Percentiles rank a stretch among this genome's conserved stretches.
These are phyloP conservation scores for Propithecus coquereli DNA, from an alignment of 2,113 vertebrate species.

Conservation along the genomic window DNA sequence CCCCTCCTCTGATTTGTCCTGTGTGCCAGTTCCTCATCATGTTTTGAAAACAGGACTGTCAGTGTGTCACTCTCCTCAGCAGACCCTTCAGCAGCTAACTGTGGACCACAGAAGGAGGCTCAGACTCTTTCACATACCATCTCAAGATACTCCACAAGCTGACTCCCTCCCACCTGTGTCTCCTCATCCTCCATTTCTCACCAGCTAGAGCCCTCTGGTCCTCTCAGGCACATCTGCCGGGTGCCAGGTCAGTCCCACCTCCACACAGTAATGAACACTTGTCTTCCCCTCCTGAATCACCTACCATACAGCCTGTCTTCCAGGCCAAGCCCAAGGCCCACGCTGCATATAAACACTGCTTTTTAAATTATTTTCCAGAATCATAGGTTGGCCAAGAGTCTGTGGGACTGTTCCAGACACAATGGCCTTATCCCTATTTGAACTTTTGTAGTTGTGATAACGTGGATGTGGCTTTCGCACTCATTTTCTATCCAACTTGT, in stretches of 20 bases:
- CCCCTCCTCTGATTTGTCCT: neutral
- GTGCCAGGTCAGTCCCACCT: neutral
- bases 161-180: accelerated
- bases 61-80: neutral
- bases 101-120: neutral
- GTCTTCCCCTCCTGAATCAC: neutral
- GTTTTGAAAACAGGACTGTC: neutral
- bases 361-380: neutral
- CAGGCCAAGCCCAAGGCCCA: too few relatives aligned
- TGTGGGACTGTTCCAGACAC: neutral
- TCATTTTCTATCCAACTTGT: neutral
- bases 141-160: neutral
- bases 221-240: neutral
- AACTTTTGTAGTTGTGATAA: neutral
- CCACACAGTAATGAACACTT: neutral
- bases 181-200: neutral
- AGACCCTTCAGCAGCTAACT: neutral
- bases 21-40: neutral
- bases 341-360: neutral
- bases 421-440: neutral
- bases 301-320: neutral
- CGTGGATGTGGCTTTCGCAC: neutral
- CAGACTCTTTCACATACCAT: neutral
- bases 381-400: neutral
- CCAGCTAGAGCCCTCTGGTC: accelerated